phyloP scores from a whole-genome alignment of 2,113 vertebrate genomes.

The Epinephelus moara region DNA sequence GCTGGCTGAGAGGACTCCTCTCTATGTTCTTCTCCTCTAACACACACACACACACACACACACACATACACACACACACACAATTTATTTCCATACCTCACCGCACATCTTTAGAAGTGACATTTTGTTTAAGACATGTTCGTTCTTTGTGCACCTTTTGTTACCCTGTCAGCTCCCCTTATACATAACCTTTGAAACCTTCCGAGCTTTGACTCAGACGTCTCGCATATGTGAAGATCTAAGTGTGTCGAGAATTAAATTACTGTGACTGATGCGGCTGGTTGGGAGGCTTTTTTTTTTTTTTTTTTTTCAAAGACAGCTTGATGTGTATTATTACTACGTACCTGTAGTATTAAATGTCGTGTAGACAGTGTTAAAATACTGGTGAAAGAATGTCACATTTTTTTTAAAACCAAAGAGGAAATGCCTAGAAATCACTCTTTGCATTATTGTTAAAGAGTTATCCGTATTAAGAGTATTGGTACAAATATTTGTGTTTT shows the following conservation, averaged over 20 bases:
- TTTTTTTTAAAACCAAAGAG: not conserved
- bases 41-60: not conserved
- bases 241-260: slow-evolving; percentile 8
- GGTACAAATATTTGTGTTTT: too few species aligned
- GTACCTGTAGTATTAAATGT: slow-evolving; percentile 46
- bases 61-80: not conserved
- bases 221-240: slow-evolving; percentile 18
- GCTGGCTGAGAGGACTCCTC: too few species aligned
- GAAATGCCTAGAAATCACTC: not conserved
- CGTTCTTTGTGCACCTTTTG: slow-evolving; percentile 34
- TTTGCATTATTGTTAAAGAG: not conserved
- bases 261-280: slow-evolving; percentile 23
- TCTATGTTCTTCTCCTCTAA: too few species aligned
- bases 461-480: too few species aligned
- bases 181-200: slow-evolving; percentile 45
- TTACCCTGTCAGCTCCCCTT: slow-evolving; percentile 32
- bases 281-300: slow-evolving; percentile 2
- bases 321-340: slow-evolving; percentile 30
- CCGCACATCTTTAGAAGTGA: slow-evolving; percentile 21
- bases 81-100: slow-evolving; percentile 15
- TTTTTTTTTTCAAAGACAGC: slow-evolving; percentile 12
- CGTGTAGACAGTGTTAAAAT: slow-evolving; percentile 44
- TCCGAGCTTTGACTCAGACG: slow-evolving; percentile 2
- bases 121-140: slow-evolving; percentile 16
- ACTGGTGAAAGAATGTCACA: slow-evolving; percentile 27